Evolutionary conservation across 2,888 invertebrate genomes (phyloP).

Genomic region (Chirona hameri): DNA sequence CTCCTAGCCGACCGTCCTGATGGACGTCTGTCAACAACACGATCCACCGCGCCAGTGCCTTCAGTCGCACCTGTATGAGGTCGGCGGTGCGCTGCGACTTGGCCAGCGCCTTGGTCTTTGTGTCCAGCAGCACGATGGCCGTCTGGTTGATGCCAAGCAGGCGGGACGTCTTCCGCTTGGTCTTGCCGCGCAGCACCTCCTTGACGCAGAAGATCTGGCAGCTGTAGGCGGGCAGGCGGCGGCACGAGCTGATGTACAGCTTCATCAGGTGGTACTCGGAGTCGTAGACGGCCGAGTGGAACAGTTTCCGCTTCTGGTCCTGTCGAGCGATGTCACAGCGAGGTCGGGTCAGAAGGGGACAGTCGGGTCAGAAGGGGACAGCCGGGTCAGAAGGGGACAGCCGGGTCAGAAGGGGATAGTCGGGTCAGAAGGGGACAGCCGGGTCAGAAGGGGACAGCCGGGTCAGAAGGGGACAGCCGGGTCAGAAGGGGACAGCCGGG

Average conservation of each 20-base stretch:
- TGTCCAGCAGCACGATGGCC: slow-evolving; percentile 58
- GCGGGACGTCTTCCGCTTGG: slow-evolving; percentile 58
- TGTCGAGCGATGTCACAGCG: slow-evolving; percentile 42
- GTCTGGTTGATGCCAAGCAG: slow-evolving; percentile 57
- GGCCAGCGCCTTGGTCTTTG: slow-evolving; percentile 56
- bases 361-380: no score
- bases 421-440: no score
- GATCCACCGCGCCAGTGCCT: background rate
- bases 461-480: no score
- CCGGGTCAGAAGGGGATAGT: no score
- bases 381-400: no score
- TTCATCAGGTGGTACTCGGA: slow-evolving; percentile 60
- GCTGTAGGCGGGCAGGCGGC: slow-evolving; percentile 58
- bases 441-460: no score
- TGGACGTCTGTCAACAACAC: no score
- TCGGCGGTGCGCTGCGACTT: slow-evolving; percentile 56
- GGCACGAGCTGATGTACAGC: slow-evolving; percentile 60
- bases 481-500: no score
- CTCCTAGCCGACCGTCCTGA: no score
- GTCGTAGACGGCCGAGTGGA: slow-evolving; percentile 61
- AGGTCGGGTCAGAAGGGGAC: no score
- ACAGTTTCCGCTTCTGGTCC: slow-evolving; percentile 61
- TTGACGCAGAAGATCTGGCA: slow-evolving; percentile 61
- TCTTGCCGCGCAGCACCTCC: slow-evolving; percentile 57
- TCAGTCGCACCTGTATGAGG: slow-evolving; percentile 50